Base-by-base conservation (phyloP, 2,888 invertebrate species). In the Pogonocherus hispidulus region DNA sequence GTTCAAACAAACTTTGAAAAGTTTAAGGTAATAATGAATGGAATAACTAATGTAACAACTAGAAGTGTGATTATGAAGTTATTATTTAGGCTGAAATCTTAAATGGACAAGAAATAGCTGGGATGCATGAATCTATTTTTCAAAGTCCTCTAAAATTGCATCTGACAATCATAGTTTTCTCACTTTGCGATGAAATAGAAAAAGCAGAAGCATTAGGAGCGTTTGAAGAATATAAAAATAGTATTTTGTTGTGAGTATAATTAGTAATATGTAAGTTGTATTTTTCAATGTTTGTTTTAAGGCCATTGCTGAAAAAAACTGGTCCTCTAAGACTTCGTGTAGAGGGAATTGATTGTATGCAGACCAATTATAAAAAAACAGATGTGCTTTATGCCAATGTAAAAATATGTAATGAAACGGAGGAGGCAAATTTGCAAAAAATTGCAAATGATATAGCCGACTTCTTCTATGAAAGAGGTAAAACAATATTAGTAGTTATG, bases 281-380 rank as follows among this genome's bases (percentile, higher is more conserved):
- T 4, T 23, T 6, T 27, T n/a, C n/a, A n/a, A n/a, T n/a, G n/a
- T n/a, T 27, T 6, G 8, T 27, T 0, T 77, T 74, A 66, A 82
- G 82, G 20, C 80, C 80, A 6, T 66, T 82, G 3, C 52, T 82
- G 11, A 46, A 72, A 63, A 77, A 75, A 71, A 72, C 62, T 35
- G 82, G 81, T 9, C 78, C 79, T n/a, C 66, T 83, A 20, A 87
- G 85, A 74, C 83, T 94, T n/a, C 84, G 87, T 70, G 77, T 94
- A n/a, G 87, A 88, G 79, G 97, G 96, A 1, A 82, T 97, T 11
- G 93, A 94, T 66, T 94, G 93, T 78, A 96, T 97, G 95, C 95
- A 96, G 82, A 94, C 95, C 82, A 96, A 98, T 84, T 93, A 95
- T 0, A 87, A 89, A 60, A 89, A 91, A 67, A 92, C 93, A 0